Evolutionary conservation across 1,140 invertebrate genomes (phyloP).

Genomic region (Philotrypesis tridentata): DNA sequence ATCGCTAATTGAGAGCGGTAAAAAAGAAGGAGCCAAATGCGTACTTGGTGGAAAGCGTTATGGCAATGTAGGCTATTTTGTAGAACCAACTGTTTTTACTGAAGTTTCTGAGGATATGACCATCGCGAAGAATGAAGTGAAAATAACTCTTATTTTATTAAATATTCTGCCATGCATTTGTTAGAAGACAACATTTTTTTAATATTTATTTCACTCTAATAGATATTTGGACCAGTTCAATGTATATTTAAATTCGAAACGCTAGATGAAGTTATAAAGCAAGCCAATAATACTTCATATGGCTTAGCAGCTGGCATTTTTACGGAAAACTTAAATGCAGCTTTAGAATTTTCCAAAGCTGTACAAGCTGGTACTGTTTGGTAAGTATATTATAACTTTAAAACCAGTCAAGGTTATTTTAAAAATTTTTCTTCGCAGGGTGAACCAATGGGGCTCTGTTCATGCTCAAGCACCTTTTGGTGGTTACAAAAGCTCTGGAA

Average conservation of each 20-base stretch:
- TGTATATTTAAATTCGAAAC: constrained; percentile 85
- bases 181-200: no score
- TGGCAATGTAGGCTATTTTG: constrained; percentile 82
- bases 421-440: constrained; percentile 72
- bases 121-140: constrained; percentile 85
- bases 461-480: constrained; percentile 84
- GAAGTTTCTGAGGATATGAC: constrained; percentile 87
- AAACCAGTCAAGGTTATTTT: constrained; percentile 20
- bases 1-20: constrained; percentile 80
- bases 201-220: constrained; percentile 49
- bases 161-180: no score
- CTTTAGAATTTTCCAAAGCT: constrained; percentile 82
- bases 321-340: constrained; percentile 88
- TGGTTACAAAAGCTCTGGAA: constrained; percentile 86
- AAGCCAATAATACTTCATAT: constrained; percentile 90
- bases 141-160: no score
- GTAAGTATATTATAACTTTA: constrained; percentile 69
- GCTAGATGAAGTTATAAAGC: constrained; percentile 89
- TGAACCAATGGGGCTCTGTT: constrained; percentile 83
- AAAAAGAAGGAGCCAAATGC: constrained; percentile 83
- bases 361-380: constrained; percentile 83
- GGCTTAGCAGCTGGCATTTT: constrained; percentile 91
- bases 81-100: constrained; percentile 88
- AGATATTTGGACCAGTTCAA: constrained; percentile 86
- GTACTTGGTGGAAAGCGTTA: constrained; percentile 79